These are phyloP conservation scores for Hippolais icterina DNA, from an alignment of 2,113 vertebrate species.

Conservation along the genomic window DNA sequence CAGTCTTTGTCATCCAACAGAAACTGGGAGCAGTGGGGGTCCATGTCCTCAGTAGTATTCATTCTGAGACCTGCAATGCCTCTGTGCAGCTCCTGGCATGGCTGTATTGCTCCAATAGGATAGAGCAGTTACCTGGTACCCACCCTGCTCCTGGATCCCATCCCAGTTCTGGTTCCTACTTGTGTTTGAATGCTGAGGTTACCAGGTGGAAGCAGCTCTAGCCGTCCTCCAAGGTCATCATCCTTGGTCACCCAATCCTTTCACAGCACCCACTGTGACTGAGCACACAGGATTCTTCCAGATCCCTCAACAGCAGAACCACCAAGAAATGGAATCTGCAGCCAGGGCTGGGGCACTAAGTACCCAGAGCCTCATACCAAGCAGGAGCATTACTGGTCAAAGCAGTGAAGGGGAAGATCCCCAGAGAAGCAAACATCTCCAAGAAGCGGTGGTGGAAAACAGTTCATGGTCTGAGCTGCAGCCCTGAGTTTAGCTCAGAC, in stretches of 20 bases:
- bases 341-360: not conserved
- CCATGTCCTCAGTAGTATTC: not conserved
- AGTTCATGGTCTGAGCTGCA: not conserved
- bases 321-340: not conserved
- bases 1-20: not conserved
- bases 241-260: not conserved
- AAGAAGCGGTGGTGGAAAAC: not conserved
- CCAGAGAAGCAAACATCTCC: not conserved
- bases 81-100: not conserved
- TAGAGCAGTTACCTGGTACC: not conserved
- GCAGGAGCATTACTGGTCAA: not conserved
- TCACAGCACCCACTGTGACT: not conserved
- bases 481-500: not conserved
- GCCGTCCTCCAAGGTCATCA: not conserved
- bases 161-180: not conserved
- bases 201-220: not conserved
- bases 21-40: not conserved
- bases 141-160: not conserved
- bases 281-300: not conserved
- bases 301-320: not conserved
- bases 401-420: not conserved
- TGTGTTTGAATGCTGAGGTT: not conserved
- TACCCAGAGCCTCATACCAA: not conserved
- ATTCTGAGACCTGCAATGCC: not conserved
- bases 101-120: not conserved